These are phyloP conservation scores for Varanus komodoensis DNA, from an alignment of 2,113 vertebrate species.

Conservation along the genomic window DNA sequence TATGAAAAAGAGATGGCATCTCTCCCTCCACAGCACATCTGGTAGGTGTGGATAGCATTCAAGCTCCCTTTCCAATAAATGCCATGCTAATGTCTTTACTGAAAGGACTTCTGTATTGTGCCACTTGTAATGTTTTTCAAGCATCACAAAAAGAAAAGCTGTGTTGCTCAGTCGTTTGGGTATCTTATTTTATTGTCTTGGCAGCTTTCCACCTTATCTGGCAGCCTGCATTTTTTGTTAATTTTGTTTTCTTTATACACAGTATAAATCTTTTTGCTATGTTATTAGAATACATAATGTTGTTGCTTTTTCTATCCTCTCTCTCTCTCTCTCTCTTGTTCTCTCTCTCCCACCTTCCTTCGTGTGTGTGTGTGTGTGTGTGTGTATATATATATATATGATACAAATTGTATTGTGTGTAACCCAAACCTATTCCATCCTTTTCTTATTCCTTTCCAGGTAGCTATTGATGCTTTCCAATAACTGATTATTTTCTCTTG, in stretches of 20 bases:
- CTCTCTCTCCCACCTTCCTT: too few species aligned
- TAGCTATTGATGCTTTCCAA: conserved; percentile 20
- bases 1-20: conserved; percentile 57
- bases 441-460: conserved; percentile 23
- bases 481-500: neutral
- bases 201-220: conserved; percentile 50
- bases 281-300: conserved; percentile 19
- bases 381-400: conserved; percentile 25
- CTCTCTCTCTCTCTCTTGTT: neutral
- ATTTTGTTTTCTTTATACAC: conserved; percentile 39
- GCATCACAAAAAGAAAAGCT: conserved; percentile 35
- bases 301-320: neutral
- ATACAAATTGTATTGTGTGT: neutral
- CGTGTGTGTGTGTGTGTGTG: too few species aligned
- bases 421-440: neutral
- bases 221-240: conserved; percentile 36
- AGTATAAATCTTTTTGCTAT: conserved; percentile 30
- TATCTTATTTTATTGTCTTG: conserved; percentile 49
- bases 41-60: conserved; percentile 72
- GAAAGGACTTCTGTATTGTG: conserved; percentile 27
- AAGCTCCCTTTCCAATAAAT: conserved; percentile 52
- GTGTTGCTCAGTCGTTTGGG: conserved; percentile 41
- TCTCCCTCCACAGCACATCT: conserved; percentile 56
- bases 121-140: conserved; percentile 38
- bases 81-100: conserved; percentile 18